Base-by-base conservation (phyloP, 2,888 invertebrate genomes). In the Eupeodes luniger region DNA sequence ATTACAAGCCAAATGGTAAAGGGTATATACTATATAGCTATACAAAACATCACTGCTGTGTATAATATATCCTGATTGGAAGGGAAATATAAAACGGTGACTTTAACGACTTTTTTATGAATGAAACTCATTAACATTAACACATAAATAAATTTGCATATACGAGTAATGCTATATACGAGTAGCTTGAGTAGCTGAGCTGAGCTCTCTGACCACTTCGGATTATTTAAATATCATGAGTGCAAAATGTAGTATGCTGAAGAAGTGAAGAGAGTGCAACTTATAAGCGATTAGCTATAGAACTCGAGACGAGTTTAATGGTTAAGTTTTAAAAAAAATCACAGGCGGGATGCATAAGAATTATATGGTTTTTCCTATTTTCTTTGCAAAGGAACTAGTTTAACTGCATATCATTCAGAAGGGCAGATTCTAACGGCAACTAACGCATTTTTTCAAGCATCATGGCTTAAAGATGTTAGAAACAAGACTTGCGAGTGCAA, bases 401-500 rank as follows among this genome's bases (percentile, higher is more conserved):
- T 75, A 36, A 62, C 75, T 62, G 75, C 75, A 72, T 51, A 75
- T 75, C 47, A 79, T 80, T 76, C 34, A 76, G 78, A 85, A 87
- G 87, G 87, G 84, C 87, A 81, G 19, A 62, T 84, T 87, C 80
- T 87, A 87, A 87, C 87, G 87, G 87, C 66, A 87, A 70, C 77
- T 83, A 64, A 77, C 70, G 84, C 87, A 72, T 72, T 57, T 80
- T 27, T 70, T 83, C 72, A 61, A 59, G 40, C 19, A 62, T 14
- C 64, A 72, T 64, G 40, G 27, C n/a, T 72, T 34, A 66, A 40
- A 40, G 57, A 55, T 49, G 53, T 16, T 74, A 57, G 47, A 40
- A 70, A 61, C 57, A 27, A 77, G 64, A 47, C 57, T 27, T 55
- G 19, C 44, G 44, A 19, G 72, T 66, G 72, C 40, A 40, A 59